phyloP scores from a whole-genome alignment of 1,140 invertebrate genomes.

The Portunus trituberculatus region DNA sequence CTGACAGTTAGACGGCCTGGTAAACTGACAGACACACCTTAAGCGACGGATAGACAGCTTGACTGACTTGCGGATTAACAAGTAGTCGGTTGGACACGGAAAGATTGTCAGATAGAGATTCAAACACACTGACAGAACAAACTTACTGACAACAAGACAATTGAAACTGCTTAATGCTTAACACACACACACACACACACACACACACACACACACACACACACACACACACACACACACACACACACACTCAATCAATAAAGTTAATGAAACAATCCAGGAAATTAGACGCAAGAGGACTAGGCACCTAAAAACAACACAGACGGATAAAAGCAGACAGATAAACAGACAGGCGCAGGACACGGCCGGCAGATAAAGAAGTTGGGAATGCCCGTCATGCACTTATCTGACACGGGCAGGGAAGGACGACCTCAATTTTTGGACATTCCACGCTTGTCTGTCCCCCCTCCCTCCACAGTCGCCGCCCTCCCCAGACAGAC shows the following conservation, averaged over 20 bases:
- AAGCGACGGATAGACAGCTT: neutral
- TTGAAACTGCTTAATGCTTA: neutral
- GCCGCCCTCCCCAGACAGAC: too few relatives aligned
- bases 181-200: slow-evolving; percentile 10
- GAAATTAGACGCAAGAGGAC: too few relatives aligned
- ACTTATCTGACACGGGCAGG: neutral
- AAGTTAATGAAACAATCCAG: too few relatives aligned
- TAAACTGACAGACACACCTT: neutral
- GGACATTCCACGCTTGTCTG: neutral
- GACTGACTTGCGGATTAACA: neutral
- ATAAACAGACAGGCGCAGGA: neutral
- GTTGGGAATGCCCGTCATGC: neutral
- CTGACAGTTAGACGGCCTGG: neutral
- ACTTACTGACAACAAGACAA: neutral
- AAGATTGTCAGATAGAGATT: neutral
- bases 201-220: slow-evolving; percentile 11
- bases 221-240: slow-evolving; percentile 11
- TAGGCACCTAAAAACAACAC: neutral
- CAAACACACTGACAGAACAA: neutral
- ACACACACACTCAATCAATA: neutral
- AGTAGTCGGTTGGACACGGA: neutral
- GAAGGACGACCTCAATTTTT: slow-evolving; percentile 1
- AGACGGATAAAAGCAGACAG: neutral
- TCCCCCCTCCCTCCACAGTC: too few relatives aligned
- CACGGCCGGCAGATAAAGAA: neutral